Percentiles rank a stretch among this genome's conserved stretches.
Evolutionary conservation across 2,113 vertebrate species (phyloP).

Genomic region (Sisor rabdophorus): DNA sequence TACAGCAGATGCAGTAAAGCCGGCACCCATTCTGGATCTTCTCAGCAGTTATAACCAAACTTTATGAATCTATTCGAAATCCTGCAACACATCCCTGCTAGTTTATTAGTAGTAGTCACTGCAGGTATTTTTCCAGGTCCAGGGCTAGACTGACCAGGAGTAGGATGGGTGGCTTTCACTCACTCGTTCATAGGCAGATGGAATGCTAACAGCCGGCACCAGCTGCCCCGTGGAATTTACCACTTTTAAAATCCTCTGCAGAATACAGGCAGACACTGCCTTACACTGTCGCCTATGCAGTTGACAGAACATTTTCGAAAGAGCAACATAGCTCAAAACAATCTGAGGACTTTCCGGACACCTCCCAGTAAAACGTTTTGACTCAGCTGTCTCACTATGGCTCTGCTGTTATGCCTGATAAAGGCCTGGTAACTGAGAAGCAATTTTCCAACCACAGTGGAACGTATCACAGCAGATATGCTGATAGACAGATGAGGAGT

Average conservation of each 20-base stretch:
- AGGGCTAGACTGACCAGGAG: conserved; percentile 10
- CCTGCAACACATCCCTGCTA: neutral
- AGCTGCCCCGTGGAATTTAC: conserved; percentile 69
- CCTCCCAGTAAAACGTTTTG: neutral
- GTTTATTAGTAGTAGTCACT: conserved; percentile 24
- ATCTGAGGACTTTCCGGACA: conserved; percentile 23
- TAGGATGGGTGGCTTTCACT: conserved; percentile 26
- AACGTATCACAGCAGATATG: conserved; percentile 1
- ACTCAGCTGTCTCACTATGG: neutral
- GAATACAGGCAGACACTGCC: conserved; percentile 31
- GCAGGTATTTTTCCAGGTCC: conserved; percentile 23
- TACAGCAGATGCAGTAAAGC: conserved; percentile 24
- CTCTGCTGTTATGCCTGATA: neutral
- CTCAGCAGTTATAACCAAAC: neutral
- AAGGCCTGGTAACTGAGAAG: conserved; percentile 2
- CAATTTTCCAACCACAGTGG: neutral
- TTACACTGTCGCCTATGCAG: conserved; percentile 15
- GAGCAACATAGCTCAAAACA: conserved; percentile 19
- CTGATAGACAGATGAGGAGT: conserved; percentile 17
- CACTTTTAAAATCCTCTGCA: conserved; percentile 65
- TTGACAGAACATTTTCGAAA: conserved; percentile 36
- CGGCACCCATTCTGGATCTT: neutral
- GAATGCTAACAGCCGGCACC: conserved; percentile 70
- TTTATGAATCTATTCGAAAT: neutral
- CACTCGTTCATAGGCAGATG: conserved; percentile 45